Percentiles rank a stretch among this genome's conserved stretches.
These are phyloP conservation scores for Volucella inanis DNA, from an alignment of 2,888 invertebrate species.

Conservation along the genomic window DNA sequence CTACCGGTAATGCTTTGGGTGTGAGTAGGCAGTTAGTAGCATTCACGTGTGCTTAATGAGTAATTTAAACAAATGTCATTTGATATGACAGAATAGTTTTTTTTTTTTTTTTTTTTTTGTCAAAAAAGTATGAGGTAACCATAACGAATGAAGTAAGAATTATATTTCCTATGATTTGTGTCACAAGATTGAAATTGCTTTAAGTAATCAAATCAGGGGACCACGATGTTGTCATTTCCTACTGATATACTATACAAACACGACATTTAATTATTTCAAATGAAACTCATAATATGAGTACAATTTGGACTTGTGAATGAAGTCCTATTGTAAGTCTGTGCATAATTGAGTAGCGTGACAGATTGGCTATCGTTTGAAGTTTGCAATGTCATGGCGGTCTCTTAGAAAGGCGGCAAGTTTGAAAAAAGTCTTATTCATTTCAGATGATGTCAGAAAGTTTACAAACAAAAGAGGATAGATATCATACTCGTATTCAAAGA, in stretches of 20 bases:
- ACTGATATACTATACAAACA: conserved; percentile 1
- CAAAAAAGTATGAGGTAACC: conserved; percentile 36
- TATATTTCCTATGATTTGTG: conserved; percentile 7
- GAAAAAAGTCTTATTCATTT: too few species aligned
- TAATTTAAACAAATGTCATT: conserved; percentile 1
- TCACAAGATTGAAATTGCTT: conserved; percentile 21
- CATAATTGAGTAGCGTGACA: too few species aligned
- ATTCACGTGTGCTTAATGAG: neutral
- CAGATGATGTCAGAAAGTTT: too few species aligned
- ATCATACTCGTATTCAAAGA: too few species aligned
- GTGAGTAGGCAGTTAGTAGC: neutral
- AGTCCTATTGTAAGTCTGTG: too few species aligned
- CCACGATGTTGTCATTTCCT: conserved; percentile 35
- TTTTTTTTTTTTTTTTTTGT: neutral
- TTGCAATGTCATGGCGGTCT: too few species aligned
- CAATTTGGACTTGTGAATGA: too few species aligned
- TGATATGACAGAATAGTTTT: conserved; percentile 2
- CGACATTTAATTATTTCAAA: neutral
- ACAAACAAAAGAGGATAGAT: too few species aligned
- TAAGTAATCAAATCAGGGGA: conserved; percentile 4
- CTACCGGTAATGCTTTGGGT: conserved; percentile 17
- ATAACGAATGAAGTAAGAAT: conserved; percentile 40
- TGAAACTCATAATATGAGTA: neutral
- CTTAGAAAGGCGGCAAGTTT: too few species aligned
- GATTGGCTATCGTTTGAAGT: too few species aligned